Evolutionary conservation across 2,113 vertebrate species (phyloP), one percentile per base, ranked within the genome.

Genomic region (Neogobius melanostomus): DNA sequence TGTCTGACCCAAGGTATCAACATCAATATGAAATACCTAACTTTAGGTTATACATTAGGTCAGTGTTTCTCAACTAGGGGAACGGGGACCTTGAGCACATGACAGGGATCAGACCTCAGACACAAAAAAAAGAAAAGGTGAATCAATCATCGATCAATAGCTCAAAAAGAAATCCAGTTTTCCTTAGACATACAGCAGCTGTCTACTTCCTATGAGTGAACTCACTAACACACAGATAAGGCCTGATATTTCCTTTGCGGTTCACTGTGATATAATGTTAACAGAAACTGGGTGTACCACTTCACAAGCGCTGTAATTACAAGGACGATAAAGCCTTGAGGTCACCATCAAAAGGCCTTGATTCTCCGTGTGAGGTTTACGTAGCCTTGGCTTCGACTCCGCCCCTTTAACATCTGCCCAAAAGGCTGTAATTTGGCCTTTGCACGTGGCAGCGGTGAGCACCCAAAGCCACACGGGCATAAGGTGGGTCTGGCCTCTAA

Each of bases 371-470:
- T 65, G 65, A 64, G 72, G 74, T 77, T 84, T 71, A 80, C 70
- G 47, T 62, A 14, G 77, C 72, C 84, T 80, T 66, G 79, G 79
- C 67, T 74, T 83, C 80, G 86, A 71, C 81, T 84, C 72, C 87
- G 78, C 85, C 70, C 77, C 85, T 80, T 72, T 2, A 36, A 87
- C 84, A 83, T 83, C 82, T 85, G 80, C 72, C 80, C 77, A 53
- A 74, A n/a, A 83, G 85, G 87, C 89, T 88, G 81, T 91, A 92
- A 93, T 92, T 93, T 91, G 74, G 87, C 74, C 53, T 65, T 42
- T 89, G 87, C 86, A 88, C 85, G 86, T 88, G 91, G 87, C 88
- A 85, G 88, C 16, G 88, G 89, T 88, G 79, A 85, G 77, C 76
- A 79, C 56, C 72, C 53, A 87, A 88, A 90, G 82, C 91, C 89